phyloP scores from a whole-genome alignment of 1,140 invertebrate species.

The Dendroctonus valens region DNA sequence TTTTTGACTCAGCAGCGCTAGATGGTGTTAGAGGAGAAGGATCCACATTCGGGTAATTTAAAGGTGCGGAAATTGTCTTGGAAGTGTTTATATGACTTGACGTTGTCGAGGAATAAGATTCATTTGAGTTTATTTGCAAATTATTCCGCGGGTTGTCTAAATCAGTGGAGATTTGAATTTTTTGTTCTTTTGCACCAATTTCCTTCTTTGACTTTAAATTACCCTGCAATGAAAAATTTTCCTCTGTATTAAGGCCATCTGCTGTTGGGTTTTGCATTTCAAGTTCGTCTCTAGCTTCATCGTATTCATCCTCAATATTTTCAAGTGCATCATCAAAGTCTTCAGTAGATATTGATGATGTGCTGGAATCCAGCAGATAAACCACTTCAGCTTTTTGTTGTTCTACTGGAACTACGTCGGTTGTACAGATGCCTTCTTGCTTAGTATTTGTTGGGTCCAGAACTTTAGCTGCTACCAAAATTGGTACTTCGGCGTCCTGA shows the following conservation, averaged over 20 bases:
- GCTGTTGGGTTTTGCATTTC: too few species aligned
- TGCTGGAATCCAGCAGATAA: slow-evolving; percentile 30
- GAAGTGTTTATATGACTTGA: too few species aligned
- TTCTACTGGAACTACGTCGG: slow-evolving; percentile 2
- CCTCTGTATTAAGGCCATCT: background rate
- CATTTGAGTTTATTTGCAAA: too few species aligned
- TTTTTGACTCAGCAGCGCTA: too few species aligned
- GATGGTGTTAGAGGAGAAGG: too few species aligned
- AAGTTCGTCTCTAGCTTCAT: background rate
- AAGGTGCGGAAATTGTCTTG: too few species aligned
- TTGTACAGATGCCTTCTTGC: slow-evolving; percentile 17
- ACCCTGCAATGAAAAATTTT: background rate
- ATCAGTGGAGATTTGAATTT: too few species aligned
- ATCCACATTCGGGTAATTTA: too few species aligned
- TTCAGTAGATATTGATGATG: slow-evolving; percentile 24
- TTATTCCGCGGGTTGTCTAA: too few species aligned
- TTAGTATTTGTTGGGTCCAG: background rate
- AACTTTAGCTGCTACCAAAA: slow-evolving; percentile 41
- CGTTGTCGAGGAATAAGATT: too few species aligned
- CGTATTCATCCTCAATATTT: background rate
- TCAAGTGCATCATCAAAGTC: slow-evolving; percentile 11
- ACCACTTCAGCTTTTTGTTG: slow-evolving; percentile 20
- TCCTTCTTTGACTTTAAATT: too few species aligned
- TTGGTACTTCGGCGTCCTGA: slow-evolving; percentile 9
- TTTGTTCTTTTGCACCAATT: too few species aligned